Percentiles rank a stretch among this genome's conserved stretches.
Conservation (phyloP, 2,113 vertebrate species). For the Lonchura striata region DNA sequence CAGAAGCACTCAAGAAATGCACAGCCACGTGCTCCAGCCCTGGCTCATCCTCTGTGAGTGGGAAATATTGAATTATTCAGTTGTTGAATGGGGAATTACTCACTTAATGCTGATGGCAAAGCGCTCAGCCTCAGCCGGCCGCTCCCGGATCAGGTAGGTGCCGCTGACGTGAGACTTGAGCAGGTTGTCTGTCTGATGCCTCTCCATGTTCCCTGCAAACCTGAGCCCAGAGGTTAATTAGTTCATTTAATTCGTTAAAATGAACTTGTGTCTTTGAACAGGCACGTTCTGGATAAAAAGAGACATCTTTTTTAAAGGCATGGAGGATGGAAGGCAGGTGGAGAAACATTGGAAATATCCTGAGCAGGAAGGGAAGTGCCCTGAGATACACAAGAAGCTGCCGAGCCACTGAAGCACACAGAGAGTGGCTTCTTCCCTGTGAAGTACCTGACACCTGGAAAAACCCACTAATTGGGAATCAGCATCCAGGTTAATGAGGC, state of each 20-base stretch:
- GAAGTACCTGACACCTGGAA: background rate
- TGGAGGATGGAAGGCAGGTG: background rate
- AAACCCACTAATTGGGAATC: background rate
- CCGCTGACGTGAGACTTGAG: constrained; percentile 91
- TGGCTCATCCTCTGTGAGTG: fast-evolving
- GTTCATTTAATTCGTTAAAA: background rate
- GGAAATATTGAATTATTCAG: fast-evolving
- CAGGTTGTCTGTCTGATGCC: constrained; percentile 94
- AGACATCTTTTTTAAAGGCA: background rate
- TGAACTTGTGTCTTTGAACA: fast-evolving
- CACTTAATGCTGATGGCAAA: constrained; percentile 99
- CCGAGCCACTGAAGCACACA: background rate
- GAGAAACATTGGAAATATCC: background rate
- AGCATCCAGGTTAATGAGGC: background rate
- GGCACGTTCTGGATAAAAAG: background rate
- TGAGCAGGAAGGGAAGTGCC: background rate
- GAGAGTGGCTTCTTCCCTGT: background rate
- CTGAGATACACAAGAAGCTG: fast-evolving
- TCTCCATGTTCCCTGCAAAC: constrained; percentile 97
- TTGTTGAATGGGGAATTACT: background rate
- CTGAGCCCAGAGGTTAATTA: constrained; percentile 54
- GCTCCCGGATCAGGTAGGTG: constrained; percentile 95
- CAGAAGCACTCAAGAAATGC: background rate
- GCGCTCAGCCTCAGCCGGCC: constrained; percentile 91
- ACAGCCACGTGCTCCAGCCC: fast-evolving